Evolutionary conservation across 2,888 invertebrate species (phyloP).

Genomic region (Cryptus viduatorius): DNA sequence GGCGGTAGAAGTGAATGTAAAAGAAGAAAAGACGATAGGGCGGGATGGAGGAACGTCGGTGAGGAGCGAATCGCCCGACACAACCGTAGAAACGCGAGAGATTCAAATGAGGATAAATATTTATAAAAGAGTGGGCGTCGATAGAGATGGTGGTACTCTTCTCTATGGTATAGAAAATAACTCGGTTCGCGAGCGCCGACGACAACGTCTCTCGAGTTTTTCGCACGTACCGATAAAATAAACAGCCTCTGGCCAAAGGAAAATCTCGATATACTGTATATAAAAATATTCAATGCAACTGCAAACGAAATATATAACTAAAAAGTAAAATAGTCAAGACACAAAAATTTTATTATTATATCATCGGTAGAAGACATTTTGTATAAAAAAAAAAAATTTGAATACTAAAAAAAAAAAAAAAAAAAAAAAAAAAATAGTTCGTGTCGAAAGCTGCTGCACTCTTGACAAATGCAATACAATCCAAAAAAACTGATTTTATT

Average conservation of each 20-base stretch:
- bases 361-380: no score
- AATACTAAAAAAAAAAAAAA: no score
- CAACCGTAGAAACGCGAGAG: conserved; percentile 72
- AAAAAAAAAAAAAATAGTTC: no score
- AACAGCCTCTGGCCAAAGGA: conserved; percentile 55
- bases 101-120: conserved; percentile 84
- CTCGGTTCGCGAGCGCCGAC: conserved; percentile 25
- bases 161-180: conserved; percentile 48
- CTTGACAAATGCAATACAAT: no score
- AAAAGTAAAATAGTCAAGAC: not conserved
- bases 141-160: conserved; percentile 63
- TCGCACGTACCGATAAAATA: conserved; percentile 63
- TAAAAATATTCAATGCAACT: conserved; percentile 10
- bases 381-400: no score
- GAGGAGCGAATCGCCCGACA: conserved; percentile 38
- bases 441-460: no score
- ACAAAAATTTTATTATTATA: no score
- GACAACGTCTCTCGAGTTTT: conserved; percentile 48
- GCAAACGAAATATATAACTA: not conserved
- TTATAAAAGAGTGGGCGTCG: conserved; percentile 81
- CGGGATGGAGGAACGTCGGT: conserved; percentile 40
- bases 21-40: conserved; percentile 27
- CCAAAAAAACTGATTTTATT: no score
- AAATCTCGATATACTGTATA: conserved; percentile 43
- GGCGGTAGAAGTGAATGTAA: conserved; percentile 20